These are phyloP conservation scores for Ceratina australensis DNA, from an alignment of 1,140 invertebrate species.

Conservation along the genomic window DNA sequence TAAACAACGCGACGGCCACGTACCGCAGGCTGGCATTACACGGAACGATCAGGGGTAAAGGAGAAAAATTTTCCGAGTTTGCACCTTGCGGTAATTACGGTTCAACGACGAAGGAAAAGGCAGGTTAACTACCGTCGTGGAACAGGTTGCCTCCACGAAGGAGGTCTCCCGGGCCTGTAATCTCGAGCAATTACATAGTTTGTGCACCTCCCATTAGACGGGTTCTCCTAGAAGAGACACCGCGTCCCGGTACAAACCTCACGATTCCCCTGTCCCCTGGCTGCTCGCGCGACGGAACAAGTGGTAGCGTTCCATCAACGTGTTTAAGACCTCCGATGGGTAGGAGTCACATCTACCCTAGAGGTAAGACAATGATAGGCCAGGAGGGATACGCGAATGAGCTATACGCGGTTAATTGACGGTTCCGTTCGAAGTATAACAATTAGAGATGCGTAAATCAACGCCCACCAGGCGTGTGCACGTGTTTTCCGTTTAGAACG, in stretches of 20 bases:
- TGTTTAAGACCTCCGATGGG: conserved; percentile 47
- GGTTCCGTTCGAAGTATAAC: conserved; percentile 51
- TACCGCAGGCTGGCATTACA: conserved; percentile 59
- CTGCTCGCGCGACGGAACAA: conserved; percentile 13
- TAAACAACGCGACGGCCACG: conserved; percentile 32
- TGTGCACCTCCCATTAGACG: conserved; percentile 62
- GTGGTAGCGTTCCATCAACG: not conserved
- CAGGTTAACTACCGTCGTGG: conserved; percentile 49
- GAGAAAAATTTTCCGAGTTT: conserved; percentile 70
- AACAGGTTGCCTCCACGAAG: conserved; percentile 46
- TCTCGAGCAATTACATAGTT: conserved; percentile 68
- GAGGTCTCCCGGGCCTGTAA: conserved; percentile 66
- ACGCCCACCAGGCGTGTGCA: conserved; percentile 14
- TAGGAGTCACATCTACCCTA: too few relatives aligned
- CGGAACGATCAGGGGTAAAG: conserved; percentile 38
- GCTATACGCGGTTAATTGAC: conserved; percentile 53
- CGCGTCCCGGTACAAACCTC: not conserved
- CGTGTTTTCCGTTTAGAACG: conserved; percentile 22
- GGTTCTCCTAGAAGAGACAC: conserved; percentile 42
- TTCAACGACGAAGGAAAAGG: conserved; percentile 49
- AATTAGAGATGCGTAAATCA: conserved; percentile 55
- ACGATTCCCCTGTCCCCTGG: not conserved
- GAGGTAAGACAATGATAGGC: conserved; percentile 31
- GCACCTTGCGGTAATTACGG: conserved; percentile 73
- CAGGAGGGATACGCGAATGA: conserved; percentile 19